These are phyloP conservation scores for Myopa tessellatipennis DNA, from an alignment of 2,888 invertebrate genomes.

Conservation along the genomic window DNA sequence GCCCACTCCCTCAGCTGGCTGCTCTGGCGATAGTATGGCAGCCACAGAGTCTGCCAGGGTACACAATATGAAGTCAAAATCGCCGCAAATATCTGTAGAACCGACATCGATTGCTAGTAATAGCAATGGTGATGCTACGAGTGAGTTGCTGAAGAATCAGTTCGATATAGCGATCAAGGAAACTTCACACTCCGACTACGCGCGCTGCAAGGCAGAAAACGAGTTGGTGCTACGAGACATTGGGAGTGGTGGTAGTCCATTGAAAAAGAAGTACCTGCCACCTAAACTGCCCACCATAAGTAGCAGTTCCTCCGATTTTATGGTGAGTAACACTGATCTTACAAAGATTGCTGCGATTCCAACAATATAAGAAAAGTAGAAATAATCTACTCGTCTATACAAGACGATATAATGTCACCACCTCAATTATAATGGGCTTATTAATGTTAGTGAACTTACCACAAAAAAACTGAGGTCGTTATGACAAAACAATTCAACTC, in stretches of 20 bases:
- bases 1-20: conserved; percentile 35
- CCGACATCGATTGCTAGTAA: background rate
- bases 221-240: background rate
- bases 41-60: conserved; percentile 39
- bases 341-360: too few relatives aligned
- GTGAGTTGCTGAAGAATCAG: conserved; percentile 30
- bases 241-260: conserved; percentile 44
- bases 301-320: conserved; percentile 58
- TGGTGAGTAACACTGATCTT: conserved; percentile 52
- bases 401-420: too few relatives aligned
- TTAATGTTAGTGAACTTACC: too few relatives aligned
- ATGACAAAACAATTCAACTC: too few relatives aligned
- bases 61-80: conserved; percentile 37
- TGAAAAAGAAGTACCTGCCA: conserved; percentile 60
- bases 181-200: background rate
- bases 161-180: background rate
- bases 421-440: too few relatives aligned
- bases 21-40: conserved; percentile 44
- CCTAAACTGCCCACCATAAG: conserved; percentile 47
- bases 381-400: too few relatives aligned
- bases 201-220: background rate
- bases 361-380: too few relatives aligned
- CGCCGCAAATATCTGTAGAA: background rate
- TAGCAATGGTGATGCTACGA: background rate
- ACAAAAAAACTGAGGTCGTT: too few relatives aligned